A percentile compares a stretch with the other conserved stretches of the same genome.
phyloP scores from a whole-genome alignment of 2,888 invertebrate genomes.

The Pimpla rufipes region DNA sequence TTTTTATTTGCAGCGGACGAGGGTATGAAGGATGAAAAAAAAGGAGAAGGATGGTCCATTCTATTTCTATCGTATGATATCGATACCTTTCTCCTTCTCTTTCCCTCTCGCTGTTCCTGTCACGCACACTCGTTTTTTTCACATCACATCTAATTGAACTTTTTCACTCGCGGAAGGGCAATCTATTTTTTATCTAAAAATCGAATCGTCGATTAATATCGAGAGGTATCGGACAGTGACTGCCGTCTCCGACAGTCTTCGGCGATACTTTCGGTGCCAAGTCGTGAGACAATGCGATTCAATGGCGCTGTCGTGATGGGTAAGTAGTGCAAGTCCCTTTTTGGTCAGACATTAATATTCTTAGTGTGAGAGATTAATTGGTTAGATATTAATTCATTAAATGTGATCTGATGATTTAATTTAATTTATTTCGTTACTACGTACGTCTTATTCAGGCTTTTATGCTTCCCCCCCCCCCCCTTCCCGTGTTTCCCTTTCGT shows the following conservation, averaged over 20 bases:
- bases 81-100: constrained; percentile 12
- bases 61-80: constrained; percentile 6
- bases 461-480: too few species aligned
- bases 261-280: constrained; percentile 8
- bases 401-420: background rate
- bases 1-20: background rate
- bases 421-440: too few species aligned
- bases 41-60: background rate
- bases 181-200: constrained; percentile 77
- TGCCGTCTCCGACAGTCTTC: constrained; percentile 14
- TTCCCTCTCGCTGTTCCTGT: constrained; percentile 27
- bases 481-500: too few species aligned
- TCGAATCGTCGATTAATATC: constrained; percentile 78
- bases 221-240: constrained; percentile 39
- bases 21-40: background rate
- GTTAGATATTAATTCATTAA: too few species aligned
- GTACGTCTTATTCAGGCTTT: too few species aligned
- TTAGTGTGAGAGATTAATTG: background rate
- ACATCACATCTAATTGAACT: constrained; percentile 63
- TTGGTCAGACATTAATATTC: constrained; percentile 4
- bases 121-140: constrained; percentile 61
- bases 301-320: background rate
- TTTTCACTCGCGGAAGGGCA: constrained; percentile 41
- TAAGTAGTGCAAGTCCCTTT: background rate
- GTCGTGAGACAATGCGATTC: constrained; percentile 4